Base-by-base conservation (phyloP, 2,888 invertebrate genomes). In the Marasmarcha lunaedactyla region DNA sequence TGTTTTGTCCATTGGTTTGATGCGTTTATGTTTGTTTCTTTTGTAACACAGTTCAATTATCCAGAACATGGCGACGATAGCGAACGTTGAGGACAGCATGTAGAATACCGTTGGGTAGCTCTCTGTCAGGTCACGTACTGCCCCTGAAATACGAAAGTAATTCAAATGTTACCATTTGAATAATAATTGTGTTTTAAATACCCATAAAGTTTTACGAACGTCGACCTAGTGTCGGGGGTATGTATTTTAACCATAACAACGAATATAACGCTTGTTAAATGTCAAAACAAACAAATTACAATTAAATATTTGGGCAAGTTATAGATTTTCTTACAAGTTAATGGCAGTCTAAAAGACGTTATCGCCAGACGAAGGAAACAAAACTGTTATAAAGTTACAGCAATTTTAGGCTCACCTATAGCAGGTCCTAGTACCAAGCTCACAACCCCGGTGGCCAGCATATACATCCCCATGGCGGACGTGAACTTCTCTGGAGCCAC, bases 51-150 rank as follows among this genome's bases (percentile, higher is more conserved):
- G 42, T 46, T 77, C 76, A 41, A 76, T 67, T 9, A 57, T 52
- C 77, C 77, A 77, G 46, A 72, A 66, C 30, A 74, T 45, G 0
- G 56, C 42, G 1, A 68, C 54, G 9, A 69, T 62, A 0, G 62
- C 69, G 11, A 59, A 65, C 33, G 54, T 59, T 1, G 68, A 70
- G 15, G 86, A 76, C 9, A 88, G 57, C 5, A 86, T 59, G 49
- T 87, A 85, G 49, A 88, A 87, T 5, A 84, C 86, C 38, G 86
- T 72, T 0, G 71, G 61, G 49, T 86, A 87, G 54, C 87, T 88
- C 33, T 83, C 64, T 0, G 88, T 87, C 44, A 77, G 55, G 40
- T 86, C 84, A 51, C 86, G 83, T n/a, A 89, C 70, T 15, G 83
- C 69, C 45, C 87, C 89, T 89, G 61, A 3, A 50, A 49, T 14